A percentile compares a stretch with the other conserved stretches of the same genome.
Conservation (phyloP, 2,888 invertebrate species). For the Heliconius ismenius region DNA sequence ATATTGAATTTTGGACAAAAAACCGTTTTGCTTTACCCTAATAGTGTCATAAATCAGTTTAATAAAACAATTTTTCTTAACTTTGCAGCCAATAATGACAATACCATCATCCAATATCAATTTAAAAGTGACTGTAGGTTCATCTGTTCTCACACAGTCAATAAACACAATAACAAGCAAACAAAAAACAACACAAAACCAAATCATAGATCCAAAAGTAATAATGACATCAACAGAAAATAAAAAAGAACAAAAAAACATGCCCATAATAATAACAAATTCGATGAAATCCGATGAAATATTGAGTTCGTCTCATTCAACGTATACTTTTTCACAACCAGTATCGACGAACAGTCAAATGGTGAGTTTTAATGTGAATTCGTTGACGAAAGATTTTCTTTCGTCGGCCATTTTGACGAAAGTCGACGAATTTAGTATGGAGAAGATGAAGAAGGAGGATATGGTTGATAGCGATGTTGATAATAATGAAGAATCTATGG, state of each 20-base stretch:
- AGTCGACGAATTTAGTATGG: constrained; percentile 37
- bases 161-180: constrained; percentile 51
- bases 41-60: neutral
- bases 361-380: constrained; percentile 51
- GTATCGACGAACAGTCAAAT: constrained; percentile 41
- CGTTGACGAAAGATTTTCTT: constrained; percentile 56
- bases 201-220: constrained; percentile 36
- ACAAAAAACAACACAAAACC: constrained; percentile 31
- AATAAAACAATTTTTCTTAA: neutral
- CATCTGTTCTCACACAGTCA: constrained; percentile 61
- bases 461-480: constrained; percentile 63
- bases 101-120: constrained; percentile 52
- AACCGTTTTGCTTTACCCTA: neutral
- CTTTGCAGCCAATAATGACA: constrained; percentile 50
- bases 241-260: constrained; percentile 29
- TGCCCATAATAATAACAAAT: constrained; percentile 7
- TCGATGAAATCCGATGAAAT: constrained; percentile 24
- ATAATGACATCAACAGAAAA: constrained; percentile 25
- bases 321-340: constrained; percentile 23
- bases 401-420: constrained; percentile 46
- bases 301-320: constrained; percentile 8
- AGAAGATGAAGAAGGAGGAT: constrained; percentile 39
- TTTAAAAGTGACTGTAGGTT: constrained; percentile 61
- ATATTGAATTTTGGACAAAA: too few species aligned
- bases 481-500: constrained; percentile 43